Base-by-base conservation (phyloP, 2,113 vertebrate genomes). In the Ceyx melanurus region DNA sequence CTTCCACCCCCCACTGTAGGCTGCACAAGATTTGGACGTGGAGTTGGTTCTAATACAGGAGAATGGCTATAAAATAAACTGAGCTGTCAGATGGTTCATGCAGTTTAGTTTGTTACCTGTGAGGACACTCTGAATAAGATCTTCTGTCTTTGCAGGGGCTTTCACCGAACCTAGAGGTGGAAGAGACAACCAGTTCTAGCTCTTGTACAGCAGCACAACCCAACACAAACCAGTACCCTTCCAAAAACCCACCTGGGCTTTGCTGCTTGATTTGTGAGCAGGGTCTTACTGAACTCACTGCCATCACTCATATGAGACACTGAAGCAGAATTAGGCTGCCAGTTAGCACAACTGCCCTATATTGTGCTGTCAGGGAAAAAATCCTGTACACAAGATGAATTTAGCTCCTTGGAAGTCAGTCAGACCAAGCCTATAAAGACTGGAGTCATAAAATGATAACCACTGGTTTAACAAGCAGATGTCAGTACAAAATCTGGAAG, bases 81-180 rank as follows among this genome's bases (percentile, higher is more conserved):
- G 37, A 82, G 13, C 29, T 68, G 54, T 6, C 37, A 37, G 37
- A 37, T 37, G 37, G 37, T 25, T 75, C 4, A 3, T 51, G 40
- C 54, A 81, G 16, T 8, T 10, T 51, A 46, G 48, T 40, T 8
- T 76, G 71, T 98, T 98, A 99, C 99, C 99, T 95, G 99, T 99
- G 92, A 99, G 98, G 72, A 99, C 98, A 42, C 98, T 99, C 89
- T 99, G 98, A 89, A 99, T 98, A 70, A 99, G 98, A 97, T 99
- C 99, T 96, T 99, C 99, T 74, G 98, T 98, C 97, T 98, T 99
- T 75, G 98, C 98, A 48, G 98, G 95, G 26, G 98, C 98, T 95
- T 99, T 99, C 84, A 98, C 97, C 17, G 98, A 98, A 81, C 98
- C 99, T 99, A 91, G 42, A 96, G 73, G 33, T 68, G 82, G 86